Conservation (phyloP, 2,888 invertebrate species). For the Nasonia oneida region DNA sequence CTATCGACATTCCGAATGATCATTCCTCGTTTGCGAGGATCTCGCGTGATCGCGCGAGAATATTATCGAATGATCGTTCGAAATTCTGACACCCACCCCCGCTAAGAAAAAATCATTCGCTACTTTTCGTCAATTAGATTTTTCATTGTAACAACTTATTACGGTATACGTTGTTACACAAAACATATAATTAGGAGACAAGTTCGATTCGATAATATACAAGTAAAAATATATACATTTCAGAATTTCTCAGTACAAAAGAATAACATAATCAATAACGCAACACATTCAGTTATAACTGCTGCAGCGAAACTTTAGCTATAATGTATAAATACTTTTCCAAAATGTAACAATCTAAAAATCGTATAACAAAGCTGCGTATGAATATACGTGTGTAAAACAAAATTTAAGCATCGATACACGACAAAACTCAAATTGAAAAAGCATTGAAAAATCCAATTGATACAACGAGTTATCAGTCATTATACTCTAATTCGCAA, state of each 20-base stretch:
- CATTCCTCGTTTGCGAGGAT: background rate
- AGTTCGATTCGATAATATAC: no score
- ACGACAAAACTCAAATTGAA: no score
- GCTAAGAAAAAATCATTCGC: background rate
- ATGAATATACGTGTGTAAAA: no score
- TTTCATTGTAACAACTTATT: conserved; percentile 23
- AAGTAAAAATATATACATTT: background rate
- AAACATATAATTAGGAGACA: background rate
- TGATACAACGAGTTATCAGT: conserved; percentile 8
- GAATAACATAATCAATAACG: background rate
- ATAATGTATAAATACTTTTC: background rate
- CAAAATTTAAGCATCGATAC: background rate
- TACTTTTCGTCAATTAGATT: conserved; percentile 50
- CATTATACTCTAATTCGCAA: conserved; percentile 4
- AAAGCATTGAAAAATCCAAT: conserved; percentile 55
- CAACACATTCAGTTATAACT: conserved; percentile 33
- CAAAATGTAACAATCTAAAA: no score
- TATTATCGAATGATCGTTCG: conserved; percentile 44
- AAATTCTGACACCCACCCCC: conserved; percentile 40
- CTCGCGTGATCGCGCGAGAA: background rate
- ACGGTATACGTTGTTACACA: background rate
- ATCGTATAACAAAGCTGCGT: no score
- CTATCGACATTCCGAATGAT: conserved; percentile 53
- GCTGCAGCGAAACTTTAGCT: background rate
- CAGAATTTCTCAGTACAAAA: background rate